These are phyloP conservation scores for Endotricha flammealis DNA, from an alignment of 2,888 invertebrate genomes.

Conservation along the genomic window DNA sequence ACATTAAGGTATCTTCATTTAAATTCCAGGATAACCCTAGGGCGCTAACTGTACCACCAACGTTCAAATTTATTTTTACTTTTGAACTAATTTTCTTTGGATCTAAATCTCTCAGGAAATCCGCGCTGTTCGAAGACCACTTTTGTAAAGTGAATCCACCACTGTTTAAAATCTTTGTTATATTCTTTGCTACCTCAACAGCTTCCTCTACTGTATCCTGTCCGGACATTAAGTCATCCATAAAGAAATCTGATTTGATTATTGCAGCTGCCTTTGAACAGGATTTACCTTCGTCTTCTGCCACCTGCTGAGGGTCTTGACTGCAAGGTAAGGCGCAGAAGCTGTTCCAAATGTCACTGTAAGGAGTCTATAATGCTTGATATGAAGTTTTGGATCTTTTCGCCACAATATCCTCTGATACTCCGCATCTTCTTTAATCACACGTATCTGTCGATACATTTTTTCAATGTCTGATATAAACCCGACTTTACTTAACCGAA, in stretches of 20 bases:
- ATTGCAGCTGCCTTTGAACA: conserved; percentile 12
- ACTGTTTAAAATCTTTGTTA: conserved; percentile 8
- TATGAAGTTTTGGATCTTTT: conserved; percentile 9
- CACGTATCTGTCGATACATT: conserved; percentile 16
- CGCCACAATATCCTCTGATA: conserved; percentile 20
- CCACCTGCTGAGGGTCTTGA: conserved; percentile 14
- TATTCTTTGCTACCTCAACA: conserved; percentile 8
- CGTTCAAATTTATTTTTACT: background rate
- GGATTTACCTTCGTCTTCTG: conserved; percentile 14
- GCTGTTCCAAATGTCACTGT: conserved; percentile 25
- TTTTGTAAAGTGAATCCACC: conserved; percentile 22
- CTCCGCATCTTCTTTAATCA: conserved; percentile 17
- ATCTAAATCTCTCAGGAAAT: conserved; percentile 12
- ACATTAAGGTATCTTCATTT: conserved; percentile 18
- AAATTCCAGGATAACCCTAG: conserved; percentile 15
- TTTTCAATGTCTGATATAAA: conserved; percentile 4
- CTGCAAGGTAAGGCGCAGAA: conserved; percentile 23
- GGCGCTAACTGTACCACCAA: background rate
- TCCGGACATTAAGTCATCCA: conserved; percentile 18
- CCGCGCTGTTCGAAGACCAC: conserved; percentile 20
- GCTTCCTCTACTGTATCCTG: conserved; percentile 13
- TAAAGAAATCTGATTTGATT: conserved; percentile 18
- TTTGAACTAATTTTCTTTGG: conserved; percentile 2
- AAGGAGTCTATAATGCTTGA: conserved; percentile 15
- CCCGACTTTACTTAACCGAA: conserved; percentile 6